A percentile compares a stretch with the other conserved stretches of the same genome.
Evolutionary conservation across 2,888 invertebrate species (phyloP).

Genomic region (Volucella inanis): DNA sequence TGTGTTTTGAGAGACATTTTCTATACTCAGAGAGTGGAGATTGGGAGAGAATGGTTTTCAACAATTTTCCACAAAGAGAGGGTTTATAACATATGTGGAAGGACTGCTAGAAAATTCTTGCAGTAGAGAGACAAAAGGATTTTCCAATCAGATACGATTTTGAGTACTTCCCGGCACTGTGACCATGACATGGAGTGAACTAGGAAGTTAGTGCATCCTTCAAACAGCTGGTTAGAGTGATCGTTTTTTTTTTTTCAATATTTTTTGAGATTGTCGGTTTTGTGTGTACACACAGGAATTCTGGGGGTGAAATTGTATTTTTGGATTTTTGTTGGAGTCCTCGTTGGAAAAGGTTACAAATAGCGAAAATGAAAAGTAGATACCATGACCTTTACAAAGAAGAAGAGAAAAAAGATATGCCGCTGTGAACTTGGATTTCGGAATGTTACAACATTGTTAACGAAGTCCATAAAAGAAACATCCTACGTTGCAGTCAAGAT

Average conservation of each 20-base stretch:
- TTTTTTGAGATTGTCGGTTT: neutral
- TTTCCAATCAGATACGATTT: neutral
- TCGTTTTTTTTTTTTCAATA: neutral
- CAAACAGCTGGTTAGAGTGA: conserved; percentile 29
- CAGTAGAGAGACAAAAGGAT: conserved; percentile 40
- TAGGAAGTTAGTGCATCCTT: conserved; percentile 49
- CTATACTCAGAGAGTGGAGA: neutral
- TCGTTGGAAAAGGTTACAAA: no score
- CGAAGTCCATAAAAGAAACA: no score
- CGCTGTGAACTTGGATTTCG: no score
- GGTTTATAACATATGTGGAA: neutral
- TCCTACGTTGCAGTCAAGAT: no score
- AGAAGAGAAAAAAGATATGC: no score
- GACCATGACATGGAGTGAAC: conserved; percentile 63
- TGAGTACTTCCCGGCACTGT: conserved; percentile 35
- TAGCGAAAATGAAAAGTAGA: no score
- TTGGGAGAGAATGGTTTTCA: conserved; percentile 37
- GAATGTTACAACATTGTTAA: no score
- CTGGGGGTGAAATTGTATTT: no score
- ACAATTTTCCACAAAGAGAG: conserved; percentile 30
- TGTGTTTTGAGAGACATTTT: neutral
- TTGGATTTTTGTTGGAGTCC: no score
- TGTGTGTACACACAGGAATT: no score
- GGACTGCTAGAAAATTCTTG: conserved; percentile 61
- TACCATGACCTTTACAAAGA: no score